Evolutionary conservation across 1,140 invertebrate genomes (phyloP).

Genomic region (Sarcophaga peregrina): DNA sequence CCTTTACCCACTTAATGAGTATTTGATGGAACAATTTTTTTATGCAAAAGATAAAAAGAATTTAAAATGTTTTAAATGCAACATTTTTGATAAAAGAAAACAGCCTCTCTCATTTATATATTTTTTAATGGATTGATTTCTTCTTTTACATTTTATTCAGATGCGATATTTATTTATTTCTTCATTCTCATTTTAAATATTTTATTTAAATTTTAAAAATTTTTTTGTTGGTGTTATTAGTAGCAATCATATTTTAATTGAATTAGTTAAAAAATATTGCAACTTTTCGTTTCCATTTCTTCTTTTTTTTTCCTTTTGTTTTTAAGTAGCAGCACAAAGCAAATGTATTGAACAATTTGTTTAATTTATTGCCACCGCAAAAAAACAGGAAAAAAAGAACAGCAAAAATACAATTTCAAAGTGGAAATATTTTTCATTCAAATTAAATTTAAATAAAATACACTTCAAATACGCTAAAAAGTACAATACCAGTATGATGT

Average conservation of each 20-base stretch:
- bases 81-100: no score
- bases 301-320: not conserved
- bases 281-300: not conserved
- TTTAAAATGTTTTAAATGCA: no score
- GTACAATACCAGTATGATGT: not conserved
- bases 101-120: no score
- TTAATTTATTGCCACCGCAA: no score
- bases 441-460: constrained; percentile 13
- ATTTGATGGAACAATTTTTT: constrained; percentile 3
- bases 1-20: not conserved
- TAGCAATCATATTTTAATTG: constrained; percentile 1
- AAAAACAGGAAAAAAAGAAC: not conserved
- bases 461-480: not conserved
- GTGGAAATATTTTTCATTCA: not conserved
- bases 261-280: constrained; percentile 7
- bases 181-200: no score
- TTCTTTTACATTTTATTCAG: no score
- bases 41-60: not conserved
- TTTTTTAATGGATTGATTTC: no score
- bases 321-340: no score
- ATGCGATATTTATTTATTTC: no score
- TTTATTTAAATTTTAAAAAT: not conserved
- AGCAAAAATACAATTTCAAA: not conserved
- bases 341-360: no score
- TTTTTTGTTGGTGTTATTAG: not conserved